A percentile compares a stretch with the other conserved stretches of the same genome.
phyloP scores from a whole-genome alignment of 2,113 vertebrate species.

The Scopus umbretta region DNA sequence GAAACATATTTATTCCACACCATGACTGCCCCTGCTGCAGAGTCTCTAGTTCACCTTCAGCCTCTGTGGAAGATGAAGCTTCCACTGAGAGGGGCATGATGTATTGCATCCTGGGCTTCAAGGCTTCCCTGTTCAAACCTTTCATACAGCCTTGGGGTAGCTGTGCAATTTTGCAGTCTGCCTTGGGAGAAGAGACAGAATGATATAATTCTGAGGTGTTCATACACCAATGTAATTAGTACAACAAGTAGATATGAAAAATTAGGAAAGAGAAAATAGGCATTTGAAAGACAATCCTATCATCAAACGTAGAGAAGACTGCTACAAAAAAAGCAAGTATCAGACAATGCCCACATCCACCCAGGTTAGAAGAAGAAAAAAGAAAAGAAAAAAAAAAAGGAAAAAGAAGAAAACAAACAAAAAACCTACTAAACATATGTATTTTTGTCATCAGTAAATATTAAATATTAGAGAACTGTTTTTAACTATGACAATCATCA shows the following conservation, averaged over 20 bases:
- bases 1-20: neutral
- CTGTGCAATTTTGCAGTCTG: neutral
- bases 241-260: neutral
- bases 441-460: neutral
- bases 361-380: neutral
- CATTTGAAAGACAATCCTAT: neutral
- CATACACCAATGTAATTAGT: neutral
- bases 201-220: neutral
- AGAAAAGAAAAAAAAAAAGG: neutral
- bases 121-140: neutral
- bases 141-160: neutral
- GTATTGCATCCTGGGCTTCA: neutral
- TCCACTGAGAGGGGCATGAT: neutral
- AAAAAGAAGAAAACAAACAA: too few species aligned
- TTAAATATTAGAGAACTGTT: neutral
- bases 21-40: neutral
- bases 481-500: neutral
- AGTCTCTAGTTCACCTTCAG: neutral
- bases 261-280: neutral
- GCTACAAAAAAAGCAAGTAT: neutral
- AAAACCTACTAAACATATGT: neutral
- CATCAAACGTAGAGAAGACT: neutral
- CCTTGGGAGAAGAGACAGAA: neutral
- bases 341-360: neutral
- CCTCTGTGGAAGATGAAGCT: neutral